phyloP scores from a whole-genome alignment of 2,888 invertebrate genomes.

The Autographa gamma region DNA sequence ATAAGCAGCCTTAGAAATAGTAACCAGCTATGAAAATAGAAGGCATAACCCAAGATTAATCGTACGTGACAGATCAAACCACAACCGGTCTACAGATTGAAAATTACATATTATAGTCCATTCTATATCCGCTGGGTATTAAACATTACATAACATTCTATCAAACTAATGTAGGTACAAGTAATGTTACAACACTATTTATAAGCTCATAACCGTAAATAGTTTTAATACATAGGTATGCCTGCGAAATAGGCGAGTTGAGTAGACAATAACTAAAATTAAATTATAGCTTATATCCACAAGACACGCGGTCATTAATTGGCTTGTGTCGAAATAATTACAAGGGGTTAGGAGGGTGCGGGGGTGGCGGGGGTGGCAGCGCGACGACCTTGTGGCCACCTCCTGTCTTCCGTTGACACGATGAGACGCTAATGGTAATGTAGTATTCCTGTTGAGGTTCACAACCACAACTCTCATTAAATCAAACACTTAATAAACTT shows the following conservation, averaged over 20 bases:
- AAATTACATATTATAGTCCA: slow-evolving; percentile 30
- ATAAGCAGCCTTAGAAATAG: neutral
- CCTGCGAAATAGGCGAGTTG: slow-evolving; percentile 45
- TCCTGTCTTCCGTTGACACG: slow-evolving; percentile 63
- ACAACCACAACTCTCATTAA: neutral
- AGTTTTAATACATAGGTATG: slow-evolving; percentile 11
- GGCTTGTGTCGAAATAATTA: slow-evolving; percentile 72
- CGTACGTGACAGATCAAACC: slow-evolving; percentile 35
- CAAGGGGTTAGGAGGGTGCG: slow-evolving; percentile 30
- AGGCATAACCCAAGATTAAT: slow-evolving; percentile 33
- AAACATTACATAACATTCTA: slow-evolving; percentile 37
- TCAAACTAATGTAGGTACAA: slow-evolving; percentile 19
- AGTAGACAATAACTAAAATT: slow-evolving; percentile 71
- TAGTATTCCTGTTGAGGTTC: slow-evolving; percentile 11
- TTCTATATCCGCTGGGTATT: slow-evolving; percentile 17
- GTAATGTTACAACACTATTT: slow-evolving; percentile 42
- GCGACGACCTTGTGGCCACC: slow-evolving; percentile 47
- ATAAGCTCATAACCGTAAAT: slow-evolving; percentile 58
- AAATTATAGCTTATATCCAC: slow-evolving; percentile 69
- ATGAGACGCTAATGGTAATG: slow-evolving; percentile 18
- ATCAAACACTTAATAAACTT: neutral
- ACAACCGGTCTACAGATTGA: slow-evolving; percentile 33
- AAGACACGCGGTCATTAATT: slow-evolving; percentile 68
- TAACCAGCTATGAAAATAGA: neutral
- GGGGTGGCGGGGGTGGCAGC: slow-evolving; percentile 36